phyloP scores from a whole-genome alignment of 2,888 invertebrate genomes.

The Dryobotodes eremita region DNA sequence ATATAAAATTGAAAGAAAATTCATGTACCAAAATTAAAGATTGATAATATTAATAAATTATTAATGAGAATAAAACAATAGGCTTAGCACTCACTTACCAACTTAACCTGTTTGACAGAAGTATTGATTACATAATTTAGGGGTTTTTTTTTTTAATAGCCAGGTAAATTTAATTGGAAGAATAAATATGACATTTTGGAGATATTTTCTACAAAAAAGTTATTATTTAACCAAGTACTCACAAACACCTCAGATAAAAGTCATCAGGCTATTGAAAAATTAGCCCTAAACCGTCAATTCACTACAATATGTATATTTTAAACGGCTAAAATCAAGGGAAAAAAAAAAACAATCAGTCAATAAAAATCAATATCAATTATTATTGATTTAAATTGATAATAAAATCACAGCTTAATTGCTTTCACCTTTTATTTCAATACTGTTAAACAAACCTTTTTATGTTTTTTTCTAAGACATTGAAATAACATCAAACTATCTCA shows the following conservation, averaged over 20 bases:
- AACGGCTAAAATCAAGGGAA: neutral
- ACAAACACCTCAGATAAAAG: neutral
- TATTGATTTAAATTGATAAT: neutral
- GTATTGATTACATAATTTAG: neutral
- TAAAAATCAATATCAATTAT: too few species aligned
- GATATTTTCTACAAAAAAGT: neutral
- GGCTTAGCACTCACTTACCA: too few species aligned
- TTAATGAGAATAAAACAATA: neutral
- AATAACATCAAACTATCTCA: neutral
- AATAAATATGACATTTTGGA: neutral
- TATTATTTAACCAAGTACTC: neutral
- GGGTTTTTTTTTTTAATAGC: neutral
- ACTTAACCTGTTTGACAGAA: neutral
- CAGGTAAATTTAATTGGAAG: neutral
- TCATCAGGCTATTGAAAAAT: neutral
- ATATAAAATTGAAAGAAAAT: neutral
- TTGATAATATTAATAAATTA: neutral
- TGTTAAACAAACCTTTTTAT: neutral
- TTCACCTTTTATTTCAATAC: neutral
- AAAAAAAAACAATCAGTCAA: too few species aligned
- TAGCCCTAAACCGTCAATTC: neutral
- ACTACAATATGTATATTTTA: neutral
- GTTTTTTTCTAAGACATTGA: conserved; percentile 12
- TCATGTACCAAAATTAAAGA: neutral
- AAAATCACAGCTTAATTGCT: neutral